Percentiles rank a stretch among this genome's conserved stretches.
phyloP scores from a whole-genome alignment of 2,113 vertebrate genomes.

The Melanerpes aurifrons region DNA sequence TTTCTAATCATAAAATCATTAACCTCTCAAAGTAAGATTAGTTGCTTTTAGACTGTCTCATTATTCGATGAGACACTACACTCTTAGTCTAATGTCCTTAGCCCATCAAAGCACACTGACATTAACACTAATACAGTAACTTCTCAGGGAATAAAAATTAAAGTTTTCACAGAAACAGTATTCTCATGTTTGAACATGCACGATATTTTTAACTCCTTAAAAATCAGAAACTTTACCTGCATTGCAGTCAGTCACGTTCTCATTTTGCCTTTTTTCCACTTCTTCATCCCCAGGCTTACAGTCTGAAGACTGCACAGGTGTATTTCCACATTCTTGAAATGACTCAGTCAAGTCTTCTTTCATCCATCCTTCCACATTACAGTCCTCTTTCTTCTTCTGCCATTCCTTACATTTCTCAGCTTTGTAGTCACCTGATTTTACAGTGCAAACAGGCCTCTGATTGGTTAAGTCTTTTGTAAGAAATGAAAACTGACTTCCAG shows the following conservation, averaged over 20 bases:
- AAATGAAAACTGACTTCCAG: background rate
- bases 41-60: background rate
- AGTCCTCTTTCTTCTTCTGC: background rate
- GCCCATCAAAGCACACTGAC: background rate
- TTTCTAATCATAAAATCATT: background rate
- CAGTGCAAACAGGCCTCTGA: background rate
- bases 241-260: background rate
- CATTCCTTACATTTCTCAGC: background rate
- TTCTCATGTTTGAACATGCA: background rate
- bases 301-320: background rate
- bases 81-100: background rate
- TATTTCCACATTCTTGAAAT: background rate
- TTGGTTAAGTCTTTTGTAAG: background rate
- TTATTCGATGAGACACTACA: background rate
- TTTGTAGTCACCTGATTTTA: background rate
- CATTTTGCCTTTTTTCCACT: background rate
- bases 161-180: background rate
- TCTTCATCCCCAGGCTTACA: background rate
- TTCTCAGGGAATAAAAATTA: background rate
- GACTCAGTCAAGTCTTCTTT: background rate
- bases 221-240: slow-evolving; percentile 55
- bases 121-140: background rate
- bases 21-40: background rate
- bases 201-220: background rate
- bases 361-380: background rate